Evolutionary conservation across 2,888 invertebrate species (phyloP).

Genomic region (Aelia acuminata): DNA sequence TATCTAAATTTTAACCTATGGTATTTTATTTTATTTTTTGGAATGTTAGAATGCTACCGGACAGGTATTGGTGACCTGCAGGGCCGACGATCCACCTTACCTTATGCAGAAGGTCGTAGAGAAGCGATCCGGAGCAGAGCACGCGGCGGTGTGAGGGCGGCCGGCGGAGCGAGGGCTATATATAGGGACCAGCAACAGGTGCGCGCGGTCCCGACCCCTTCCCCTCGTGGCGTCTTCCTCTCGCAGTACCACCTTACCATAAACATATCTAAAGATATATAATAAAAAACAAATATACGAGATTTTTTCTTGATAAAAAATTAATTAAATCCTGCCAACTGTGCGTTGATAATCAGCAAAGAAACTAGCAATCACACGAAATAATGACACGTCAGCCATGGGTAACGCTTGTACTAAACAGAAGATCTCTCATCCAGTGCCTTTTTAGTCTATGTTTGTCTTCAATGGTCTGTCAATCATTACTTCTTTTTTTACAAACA

Average conservation of each 20-base stretch:
- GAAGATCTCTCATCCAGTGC: no score
- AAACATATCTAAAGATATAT: background rate
- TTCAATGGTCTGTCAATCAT: no score
- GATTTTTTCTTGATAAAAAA: no score
- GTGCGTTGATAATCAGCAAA: no score
- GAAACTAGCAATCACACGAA: no score
- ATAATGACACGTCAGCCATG: no score
- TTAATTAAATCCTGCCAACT: no score
- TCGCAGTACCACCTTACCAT: background rate
- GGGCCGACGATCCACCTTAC: background rate
- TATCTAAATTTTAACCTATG: background rate
- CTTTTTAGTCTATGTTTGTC: no score
- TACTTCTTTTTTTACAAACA: no score
- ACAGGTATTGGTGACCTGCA: background rate
- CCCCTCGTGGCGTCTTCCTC: background rate
- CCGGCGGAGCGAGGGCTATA: background rate
- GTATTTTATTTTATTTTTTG: background rate
- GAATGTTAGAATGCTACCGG: background rate
- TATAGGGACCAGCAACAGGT: constrained; percentile 23
- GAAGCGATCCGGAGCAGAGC: background rate
- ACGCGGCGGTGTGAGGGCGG: background rate
- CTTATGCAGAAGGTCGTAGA: background rate
- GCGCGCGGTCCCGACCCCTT: constrained; percentile 25
- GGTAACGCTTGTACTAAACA: no score
- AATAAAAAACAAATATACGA: no score